These are phyloP conservation scores for Spilarctia lutea DNA, from an alignment of 2,888 invertebrate genomes.

Conservation along the genomic window DNA sequence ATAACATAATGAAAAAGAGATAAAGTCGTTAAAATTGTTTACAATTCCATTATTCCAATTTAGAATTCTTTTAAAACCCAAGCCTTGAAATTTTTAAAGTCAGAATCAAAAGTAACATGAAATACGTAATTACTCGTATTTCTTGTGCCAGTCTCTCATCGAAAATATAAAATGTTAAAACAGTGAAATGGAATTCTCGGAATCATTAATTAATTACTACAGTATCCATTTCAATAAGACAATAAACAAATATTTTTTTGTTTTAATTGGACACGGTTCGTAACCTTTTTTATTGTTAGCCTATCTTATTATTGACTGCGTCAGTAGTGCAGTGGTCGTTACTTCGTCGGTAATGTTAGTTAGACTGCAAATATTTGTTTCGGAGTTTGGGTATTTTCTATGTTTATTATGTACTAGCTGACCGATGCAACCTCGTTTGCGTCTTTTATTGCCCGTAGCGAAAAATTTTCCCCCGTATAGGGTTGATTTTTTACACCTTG, in stretches of 20 bases:
- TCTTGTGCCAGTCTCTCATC: background rate
- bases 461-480: no score
- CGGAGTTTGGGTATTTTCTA: no score
- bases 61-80: background rate
- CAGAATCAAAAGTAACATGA: background rate
- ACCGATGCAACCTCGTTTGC: no score
- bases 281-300: background rate
- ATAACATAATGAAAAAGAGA: background rate
- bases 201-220: slow-evolving; percentile 11
- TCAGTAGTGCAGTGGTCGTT: no score
- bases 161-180: slow-evolving; percentile 6
- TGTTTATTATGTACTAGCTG: no score
- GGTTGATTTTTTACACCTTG: no score
- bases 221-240: slow-evolving; percentile 8
- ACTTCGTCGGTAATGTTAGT: no score
- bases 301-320: background rate
- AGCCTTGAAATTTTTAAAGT: background rate
- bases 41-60: background rate
- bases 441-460: no score
- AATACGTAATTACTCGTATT: slow-evolving; percentile 8
- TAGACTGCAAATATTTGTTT: no score
- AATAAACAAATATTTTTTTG: background rate
- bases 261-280: background rate
- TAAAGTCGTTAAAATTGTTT: background rate
- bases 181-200: background rate